Evolutionary conservation across 2,888 invertebrate genomes (phyloP), one percentile per base, ranked within the genome.

Genomic region (Netelia fuscicornis): DNA sequence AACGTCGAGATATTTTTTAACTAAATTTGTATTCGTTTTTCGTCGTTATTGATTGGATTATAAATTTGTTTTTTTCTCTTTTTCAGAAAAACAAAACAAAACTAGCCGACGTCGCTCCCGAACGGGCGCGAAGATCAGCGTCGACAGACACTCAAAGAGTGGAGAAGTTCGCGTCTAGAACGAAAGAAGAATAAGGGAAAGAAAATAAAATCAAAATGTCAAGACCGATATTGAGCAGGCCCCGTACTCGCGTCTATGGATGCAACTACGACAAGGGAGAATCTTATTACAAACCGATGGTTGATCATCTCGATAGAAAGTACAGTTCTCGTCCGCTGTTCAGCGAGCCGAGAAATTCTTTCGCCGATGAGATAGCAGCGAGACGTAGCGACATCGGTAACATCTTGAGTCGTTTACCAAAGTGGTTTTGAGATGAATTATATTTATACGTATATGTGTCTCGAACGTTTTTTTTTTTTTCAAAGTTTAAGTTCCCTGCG

Each of bases 221-320:
- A 82, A 93, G 93, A 90, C 93, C 93, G 89, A 93, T 94, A 83
- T 90, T 94, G 65, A 94, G 94, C 91, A 95, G 97, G 93, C 96
- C 97, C 87, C 95, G 97, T 90, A 97, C 97, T 42, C 96, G 96
- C 93, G 96, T 98, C 91, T 98, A 98, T 93, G 97, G 97, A 92
- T 97, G 97, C 93, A 98, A 97, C 94, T 97, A 97, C 94, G 96
- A 97, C 94, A 96, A 97, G 92, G 97, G 97, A 79, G 97, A 97
- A 94, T 97, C 96, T 90, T 97, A 97, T 93, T 98, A 98, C 95
- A 96, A 96, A 89, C 96, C 97, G 11, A 96, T 97, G 87, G 94
- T 97, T 67, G 97, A 97, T 92, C 95, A 96, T 82, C 94, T 97
- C 88, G 97, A 97, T 92, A 95, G 96, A 87, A 97, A 97, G 94